phyloP scores from a whole-genome alignment of 2,113 vertebrate genomes.

The Pseudorectes ferrugineus region DNA sequence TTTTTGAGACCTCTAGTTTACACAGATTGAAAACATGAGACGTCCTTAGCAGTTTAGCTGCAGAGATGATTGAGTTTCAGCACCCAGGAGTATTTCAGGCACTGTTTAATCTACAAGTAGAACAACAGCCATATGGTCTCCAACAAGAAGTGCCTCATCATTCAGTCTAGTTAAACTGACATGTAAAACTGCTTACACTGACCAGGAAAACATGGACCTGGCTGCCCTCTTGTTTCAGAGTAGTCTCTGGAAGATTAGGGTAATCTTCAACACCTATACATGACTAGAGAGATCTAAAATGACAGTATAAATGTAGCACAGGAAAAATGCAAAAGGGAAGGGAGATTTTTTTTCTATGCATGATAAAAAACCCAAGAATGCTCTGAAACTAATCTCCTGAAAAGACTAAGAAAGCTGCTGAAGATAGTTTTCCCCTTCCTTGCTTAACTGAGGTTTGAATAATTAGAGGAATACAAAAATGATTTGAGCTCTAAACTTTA shows the following conservation, averaged over 20 bases:
- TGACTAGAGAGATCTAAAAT: not conserved
- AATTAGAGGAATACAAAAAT: not conserved
- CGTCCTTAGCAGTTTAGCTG: not conserved
- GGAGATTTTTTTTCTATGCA: accelerated
- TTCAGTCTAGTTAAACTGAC: not conserved
- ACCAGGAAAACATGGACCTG: not conserved
- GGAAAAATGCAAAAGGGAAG: not conserved
- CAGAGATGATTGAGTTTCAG: conserved; percentile 10
- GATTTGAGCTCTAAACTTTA: not conserved
- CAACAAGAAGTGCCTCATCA: not conserved
- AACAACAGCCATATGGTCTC: conserved; percentile 4
- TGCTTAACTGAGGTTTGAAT: not conserved
- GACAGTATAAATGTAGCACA: not conserved
- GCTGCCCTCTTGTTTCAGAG: not conserved
- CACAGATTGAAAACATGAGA: not conserved
- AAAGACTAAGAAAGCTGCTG: not conserved
- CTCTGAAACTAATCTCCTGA: not conserved
- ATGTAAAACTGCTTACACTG: not conserved
- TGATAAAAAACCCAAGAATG: not conserved
- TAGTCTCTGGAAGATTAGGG: not conserved
- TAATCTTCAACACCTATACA: not conserved
- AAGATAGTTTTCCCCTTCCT: not conserved
- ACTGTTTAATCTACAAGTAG: not conserved
- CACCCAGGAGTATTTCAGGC: not conserved
- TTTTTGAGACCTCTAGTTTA: not conserved